phyloP scores from a whole-genome alignment of 2,797 vertebrate genomes.

The Onychomys leucogaster region DNA sequence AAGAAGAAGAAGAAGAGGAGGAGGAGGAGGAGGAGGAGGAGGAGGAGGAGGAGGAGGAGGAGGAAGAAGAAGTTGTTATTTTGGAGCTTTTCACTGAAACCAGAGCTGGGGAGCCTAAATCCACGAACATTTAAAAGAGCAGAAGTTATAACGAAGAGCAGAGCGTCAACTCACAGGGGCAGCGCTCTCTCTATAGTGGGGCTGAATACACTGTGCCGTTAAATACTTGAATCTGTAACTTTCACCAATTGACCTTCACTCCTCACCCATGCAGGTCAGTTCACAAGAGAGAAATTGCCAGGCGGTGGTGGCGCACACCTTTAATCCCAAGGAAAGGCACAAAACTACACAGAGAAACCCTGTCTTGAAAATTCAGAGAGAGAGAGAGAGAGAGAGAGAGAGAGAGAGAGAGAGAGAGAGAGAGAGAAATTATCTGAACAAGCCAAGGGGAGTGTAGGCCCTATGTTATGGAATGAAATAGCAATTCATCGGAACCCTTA shows the following conservation, averaged over 20 bases:
- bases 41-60: neutral
- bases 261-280: slow-evolving; percentile 13
- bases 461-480: slow-evolving; percentile 27
- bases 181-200: slow-evolving; percentile 16
- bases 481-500: neutral
- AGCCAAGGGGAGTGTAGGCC: neutral
- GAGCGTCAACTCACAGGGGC: slow-evolving; percentile 2
- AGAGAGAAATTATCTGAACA: slow-evolving; percentile 44
- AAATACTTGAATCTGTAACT: slow-evolving; percentile 52
- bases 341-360: no score
- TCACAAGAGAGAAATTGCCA: slow-evolving; percentile 52
- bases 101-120: slow-evolving; percentile 24
- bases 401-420: slow-evolving; percentile 37
- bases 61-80: neutral
- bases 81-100: neutral
- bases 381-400: slow-evolving; percentile 28
- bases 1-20: neutral
- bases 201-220: neutral
- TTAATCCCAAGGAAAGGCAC: no score
- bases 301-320: no score
- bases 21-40: neutral
- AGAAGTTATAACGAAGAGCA: slow-evolving; percentile 21
- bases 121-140: neutral
- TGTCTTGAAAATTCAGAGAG: no score
- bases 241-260: slow-evolving; percentile 40